These are phyloP conservation scores for Chromobotia macracanthus DNA, from an alignment of 2,797 vertebrate species.

Conservation along the genomic window DNA sequence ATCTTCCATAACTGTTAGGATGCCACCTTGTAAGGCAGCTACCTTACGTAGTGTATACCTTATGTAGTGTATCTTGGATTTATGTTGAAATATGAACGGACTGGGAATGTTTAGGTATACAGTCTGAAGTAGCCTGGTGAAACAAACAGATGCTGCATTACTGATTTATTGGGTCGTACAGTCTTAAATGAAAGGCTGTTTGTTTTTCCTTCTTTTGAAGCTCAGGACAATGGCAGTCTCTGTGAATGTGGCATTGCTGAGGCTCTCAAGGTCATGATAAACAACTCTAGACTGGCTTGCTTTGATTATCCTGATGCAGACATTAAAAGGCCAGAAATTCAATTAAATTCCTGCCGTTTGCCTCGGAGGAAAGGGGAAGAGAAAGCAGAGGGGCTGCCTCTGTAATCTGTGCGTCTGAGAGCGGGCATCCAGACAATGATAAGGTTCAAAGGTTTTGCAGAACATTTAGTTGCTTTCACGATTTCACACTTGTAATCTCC, in stretches of 20 bases:
- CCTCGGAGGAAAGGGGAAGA: conserved; percentile 68
- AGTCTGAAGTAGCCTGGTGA: not conserved
- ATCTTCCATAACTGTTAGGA: no score
- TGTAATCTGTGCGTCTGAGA: conserved; percentile 71
- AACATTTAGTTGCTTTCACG: conserved; percentile 70
- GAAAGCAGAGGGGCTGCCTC: conserved; percentile 69
- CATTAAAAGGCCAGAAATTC: conserved; percentile 81
- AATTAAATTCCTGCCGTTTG: conserved; percentile 80
- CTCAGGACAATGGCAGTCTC: conserved; percentile 61
- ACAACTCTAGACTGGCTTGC: conserved; percentile 67
- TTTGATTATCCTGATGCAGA: conserved; percentile 82
- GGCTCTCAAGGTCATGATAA: conserved; percentile 82
- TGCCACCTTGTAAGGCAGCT: no score
- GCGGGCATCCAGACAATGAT: conserved; percentile 75
- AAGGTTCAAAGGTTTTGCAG: conserved; percentile 75
- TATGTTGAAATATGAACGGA: no score
- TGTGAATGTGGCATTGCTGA: conserved; percentile 66
- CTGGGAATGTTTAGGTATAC: not conserved
- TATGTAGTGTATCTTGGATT: no score
- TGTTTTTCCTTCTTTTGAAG: conserved; percentile 41
- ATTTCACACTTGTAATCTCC: conserved; percentile 55
- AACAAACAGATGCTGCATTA: conserved; percentile 48
- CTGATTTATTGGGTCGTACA: conserved; percentile 62
- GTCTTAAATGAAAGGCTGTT: conserved; percentile 61
- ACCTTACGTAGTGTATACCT: no score